These are phyloP conservation scores for Chaetodon trifascialis DNA, from an alignment of 2,113 vertebrate genomes.

Conservation along the genomic window DNA sequence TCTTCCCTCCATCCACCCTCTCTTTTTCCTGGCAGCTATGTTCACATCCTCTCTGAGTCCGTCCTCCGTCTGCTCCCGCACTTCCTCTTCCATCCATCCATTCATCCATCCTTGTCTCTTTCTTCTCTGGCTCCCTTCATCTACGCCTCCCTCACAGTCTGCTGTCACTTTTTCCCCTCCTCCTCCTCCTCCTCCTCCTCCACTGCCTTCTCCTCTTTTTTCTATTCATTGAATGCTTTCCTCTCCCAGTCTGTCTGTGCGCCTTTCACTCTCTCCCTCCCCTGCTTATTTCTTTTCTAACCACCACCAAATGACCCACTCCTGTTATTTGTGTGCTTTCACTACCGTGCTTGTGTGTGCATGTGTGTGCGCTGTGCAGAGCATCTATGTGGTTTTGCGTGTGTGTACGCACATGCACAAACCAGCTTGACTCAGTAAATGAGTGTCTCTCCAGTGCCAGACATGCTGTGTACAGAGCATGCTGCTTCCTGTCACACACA, in stretches of 20 bases:
- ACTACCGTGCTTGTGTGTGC: neutral
- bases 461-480: slow-evolving; percentile 55
- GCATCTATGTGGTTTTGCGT: slow-evolving; percentile 9
- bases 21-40: slow-evolving; percentile 51
- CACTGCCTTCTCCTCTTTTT: neutral
- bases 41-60: slow-evolving; percentile 39
- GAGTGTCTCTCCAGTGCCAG: slow-evolving; percentile 62
- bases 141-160: slow-evolving; percentile 54
- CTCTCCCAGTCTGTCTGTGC: slow-evolving; percentile 26
- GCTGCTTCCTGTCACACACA: slow-evolving; percentile 55
- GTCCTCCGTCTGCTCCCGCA: slow-evolving; percentile 36
- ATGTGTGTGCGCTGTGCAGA: slow-evolving; percentile 3
- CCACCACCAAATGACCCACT: slow-evolving; percentile 45
- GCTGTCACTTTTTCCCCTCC: slow-evolving; percentile 33
- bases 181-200: slow-evolving; percentile 2
- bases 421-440: slow-evolving; percentile 28
- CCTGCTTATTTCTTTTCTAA: slow-evolving; percentile 44
- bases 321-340: slow-evolving; percentile 37
- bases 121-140: slow-evolving; percentile 39
- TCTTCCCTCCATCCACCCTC: slow-evolving; percentile 37
- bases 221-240: slow-evolving; percentile 18
- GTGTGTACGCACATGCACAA: slow-evolving; percentile 8
- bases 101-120: slow-evolving; percentile 43
- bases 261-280: neutral
- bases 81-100: slow-evolving; percentile 49